Conservation (phyloP, 2,888 invertebrate genomes). For the Allolobophora icterica region DNA sequence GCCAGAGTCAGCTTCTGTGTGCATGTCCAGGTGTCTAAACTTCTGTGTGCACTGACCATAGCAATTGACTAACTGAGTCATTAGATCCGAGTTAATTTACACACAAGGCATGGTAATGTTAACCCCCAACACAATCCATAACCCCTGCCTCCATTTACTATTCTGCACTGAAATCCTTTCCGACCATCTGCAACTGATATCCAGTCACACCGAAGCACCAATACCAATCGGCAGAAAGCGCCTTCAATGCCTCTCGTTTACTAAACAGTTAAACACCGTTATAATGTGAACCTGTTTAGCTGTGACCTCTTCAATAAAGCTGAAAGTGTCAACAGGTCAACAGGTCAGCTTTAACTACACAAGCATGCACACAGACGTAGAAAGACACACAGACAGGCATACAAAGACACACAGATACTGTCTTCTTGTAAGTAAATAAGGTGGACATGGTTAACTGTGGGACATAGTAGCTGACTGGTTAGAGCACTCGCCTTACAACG, state of each 20-base stretch:
- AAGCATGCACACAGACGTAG: neutral
- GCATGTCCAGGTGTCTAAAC: neutral
- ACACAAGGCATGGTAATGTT: neutral
- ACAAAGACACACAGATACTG: neutral
- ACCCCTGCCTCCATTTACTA: neutral
- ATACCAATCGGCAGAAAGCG: neutral
- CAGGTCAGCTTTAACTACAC: neutral
- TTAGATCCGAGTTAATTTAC: neutral
- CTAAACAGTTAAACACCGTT: conserved; percentile 17
- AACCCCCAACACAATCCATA: neutral
- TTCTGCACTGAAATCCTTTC: conserved; percentile 5
- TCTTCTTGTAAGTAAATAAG: neutral
- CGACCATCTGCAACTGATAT: neutral
- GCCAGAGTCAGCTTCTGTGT: neutral
- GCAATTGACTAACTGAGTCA: neutral
- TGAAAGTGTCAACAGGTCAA: neutral
- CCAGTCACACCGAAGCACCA: neutral
- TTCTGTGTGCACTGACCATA: conserved; percentile 9
- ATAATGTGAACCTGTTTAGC: neutral
- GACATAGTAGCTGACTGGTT: too few species aligned
- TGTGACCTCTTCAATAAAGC: neutral
- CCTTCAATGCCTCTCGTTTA: too few species aligned
- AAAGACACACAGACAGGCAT: neutral
- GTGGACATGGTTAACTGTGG: neutral
- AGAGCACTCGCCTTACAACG: too few species aligned